Conservation (phyloP, 2,797 vertebrate species). For the Parauchenoglanis ngamensis region DNA sequence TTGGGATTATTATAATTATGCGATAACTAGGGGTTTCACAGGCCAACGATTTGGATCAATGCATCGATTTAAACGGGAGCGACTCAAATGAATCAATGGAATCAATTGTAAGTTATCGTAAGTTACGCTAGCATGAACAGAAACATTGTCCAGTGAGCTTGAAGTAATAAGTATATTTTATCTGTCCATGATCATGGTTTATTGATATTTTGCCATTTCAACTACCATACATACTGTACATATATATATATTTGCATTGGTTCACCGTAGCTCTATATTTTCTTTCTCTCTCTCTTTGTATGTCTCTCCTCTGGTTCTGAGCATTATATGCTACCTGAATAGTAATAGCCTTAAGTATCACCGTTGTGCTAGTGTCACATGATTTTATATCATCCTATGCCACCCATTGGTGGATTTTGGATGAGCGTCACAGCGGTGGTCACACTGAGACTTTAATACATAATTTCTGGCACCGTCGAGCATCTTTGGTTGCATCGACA, state of each 20-base stretch:
- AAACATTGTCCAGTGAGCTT: not conserved
- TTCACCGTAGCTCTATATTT: constrained; percentile 56
- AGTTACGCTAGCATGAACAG: not conserved
- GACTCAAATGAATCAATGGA: not conserved
- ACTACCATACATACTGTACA: not conserved
- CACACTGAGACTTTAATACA: not conserved
- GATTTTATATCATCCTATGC: not conserved
- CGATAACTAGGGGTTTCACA: too few species aligned
- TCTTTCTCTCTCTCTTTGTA: constrained; percentile 46
- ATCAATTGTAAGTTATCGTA: too few species aligned
- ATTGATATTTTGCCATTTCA: not conserved
- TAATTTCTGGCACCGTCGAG: not conserved
- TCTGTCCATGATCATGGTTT: not conserved
- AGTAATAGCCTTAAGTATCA: constrained; percentile 39
- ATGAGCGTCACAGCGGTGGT: not conserved
- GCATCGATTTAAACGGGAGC: not conserved
- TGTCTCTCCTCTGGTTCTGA: constrained; percentile 48
- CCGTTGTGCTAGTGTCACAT: not conserved
- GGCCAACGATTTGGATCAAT: not conserved
- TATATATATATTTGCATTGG: not conserved
- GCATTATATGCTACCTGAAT: constrained; percentile 44
- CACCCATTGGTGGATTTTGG: not conserved
- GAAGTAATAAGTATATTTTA: not conserved
- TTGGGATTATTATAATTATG: too few species aligned
- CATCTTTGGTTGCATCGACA: not conserved